Evolutionary conservation across 2,888 invertebrate genomes (phyloP).

Genomic region (Rhorus exstirpatorius): DNA sequence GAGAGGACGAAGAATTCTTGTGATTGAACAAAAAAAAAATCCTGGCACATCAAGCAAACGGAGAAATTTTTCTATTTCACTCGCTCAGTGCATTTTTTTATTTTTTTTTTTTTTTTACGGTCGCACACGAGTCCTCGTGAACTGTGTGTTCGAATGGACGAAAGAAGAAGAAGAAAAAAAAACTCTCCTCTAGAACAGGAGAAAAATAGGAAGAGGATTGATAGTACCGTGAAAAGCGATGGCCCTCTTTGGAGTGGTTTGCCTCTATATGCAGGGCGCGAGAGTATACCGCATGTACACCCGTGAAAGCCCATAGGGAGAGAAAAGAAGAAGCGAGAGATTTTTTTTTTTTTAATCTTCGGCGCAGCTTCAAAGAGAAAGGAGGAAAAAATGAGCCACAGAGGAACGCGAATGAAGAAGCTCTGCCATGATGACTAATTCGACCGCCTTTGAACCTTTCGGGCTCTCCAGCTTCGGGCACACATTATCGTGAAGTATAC

Average conservation of each 20-base stretch:
- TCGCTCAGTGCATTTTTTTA: background rate
- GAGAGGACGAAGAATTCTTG: slow-evolving; percentile 62
- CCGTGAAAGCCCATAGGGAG: slow-evolving; percentile 39
- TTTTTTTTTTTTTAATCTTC: slow-evolving; percentile 16
- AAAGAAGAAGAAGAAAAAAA: background rate
- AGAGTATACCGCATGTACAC: slow-evolving; percentile 51
- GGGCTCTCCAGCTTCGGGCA: slow-evolving; percentile 25
- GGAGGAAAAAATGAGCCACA: slow-evolving; percentile 59
- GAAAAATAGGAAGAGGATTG: slow-evolving; percentile 53
- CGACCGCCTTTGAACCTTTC: slow-evolving; percentile 73
- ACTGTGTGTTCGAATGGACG: slow-evolving; percentile 12
- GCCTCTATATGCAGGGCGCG: slow-evolving; percentile 38
- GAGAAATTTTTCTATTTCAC: slow-evolving; percentile 42
- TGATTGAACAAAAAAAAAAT: slow-evolving; percentile 39
- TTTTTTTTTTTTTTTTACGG: slow-evolving; percentile 1
- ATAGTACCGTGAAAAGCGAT: slow-evolving; percentile 65
- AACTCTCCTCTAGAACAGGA: slow-evolving; percentile 32
- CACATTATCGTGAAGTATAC: slow-evolving; percentile 49
- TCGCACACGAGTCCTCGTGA: slow-evolving; percentile 13
- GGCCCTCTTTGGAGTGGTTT: slow-evolving; percentile 65
- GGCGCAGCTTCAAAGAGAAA: slow-evolving; percentile 73
- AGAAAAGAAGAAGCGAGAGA: slow-evolving; percentile 34
- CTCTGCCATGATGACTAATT: slow-evolving; percentile 77
- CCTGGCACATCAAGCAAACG: slow-evolving; percentile 38
- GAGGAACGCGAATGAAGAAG: slow-evolving; percentile 74